These are phyloP conservation scores for Ptychochromis oligacanthus DNA, from an alignment of 2,113 vertebrate genomes.

Conservation along the genomic window DNA sequence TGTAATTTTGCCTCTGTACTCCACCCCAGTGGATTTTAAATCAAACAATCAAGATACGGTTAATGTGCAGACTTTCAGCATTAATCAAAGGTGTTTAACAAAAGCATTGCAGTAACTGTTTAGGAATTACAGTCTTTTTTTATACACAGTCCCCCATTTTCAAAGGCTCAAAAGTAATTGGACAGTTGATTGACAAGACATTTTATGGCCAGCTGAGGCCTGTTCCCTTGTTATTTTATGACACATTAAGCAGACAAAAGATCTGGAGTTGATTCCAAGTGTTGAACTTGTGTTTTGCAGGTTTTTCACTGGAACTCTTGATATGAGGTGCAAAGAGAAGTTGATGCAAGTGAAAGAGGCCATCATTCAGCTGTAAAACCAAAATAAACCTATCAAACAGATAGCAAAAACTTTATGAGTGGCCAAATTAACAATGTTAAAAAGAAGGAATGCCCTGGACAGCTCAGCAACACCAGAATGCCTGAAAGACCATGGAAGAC, in stretches of 20 bases:
- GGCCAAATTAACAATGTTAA: not conserved
- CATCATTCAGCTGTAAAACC: rapidly evolving
- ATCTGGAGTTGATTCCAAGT: not conserved
- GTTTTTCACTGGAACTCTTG: not conserved
- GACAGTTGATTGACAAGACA: not conserved
- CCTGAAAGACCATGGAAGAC: rapidly evolving
- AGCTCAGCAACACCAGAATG: not conserved
- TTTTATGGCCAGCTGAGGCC: not conserved
- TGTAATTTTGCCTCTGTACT: not conserved
- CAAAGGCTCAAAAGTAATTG: not conserved
- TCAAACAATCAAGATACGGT: no score
- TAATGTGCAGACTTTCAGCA: no score
- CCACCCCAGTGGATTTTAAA: no score
- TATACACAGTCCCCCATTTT: not conserved
- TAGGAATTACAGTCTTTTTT: not conserved
- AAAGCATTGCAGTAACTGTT: no score
- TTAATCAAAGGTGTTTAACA: no score
- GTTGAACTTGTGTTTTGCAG: rapidly evolving
- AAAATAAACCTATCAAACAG: not conserved
- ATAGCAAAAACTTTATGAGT: not conserved
- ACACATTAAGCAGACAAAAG: not conserved
- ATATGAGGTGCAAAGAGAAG: not conserved
- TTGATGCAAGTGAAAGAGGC: not conserved
- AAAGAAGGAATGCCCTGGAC: no score
- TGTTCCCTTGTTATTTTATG: not conserved